Percentiles rank a stretch among this genome's conserved stretches.
These are phyloP conservation scores for Thecophora atra DNA, from an alignment of 2,888 invertebrate genomes.

Conservation along the genomic window DNA sequence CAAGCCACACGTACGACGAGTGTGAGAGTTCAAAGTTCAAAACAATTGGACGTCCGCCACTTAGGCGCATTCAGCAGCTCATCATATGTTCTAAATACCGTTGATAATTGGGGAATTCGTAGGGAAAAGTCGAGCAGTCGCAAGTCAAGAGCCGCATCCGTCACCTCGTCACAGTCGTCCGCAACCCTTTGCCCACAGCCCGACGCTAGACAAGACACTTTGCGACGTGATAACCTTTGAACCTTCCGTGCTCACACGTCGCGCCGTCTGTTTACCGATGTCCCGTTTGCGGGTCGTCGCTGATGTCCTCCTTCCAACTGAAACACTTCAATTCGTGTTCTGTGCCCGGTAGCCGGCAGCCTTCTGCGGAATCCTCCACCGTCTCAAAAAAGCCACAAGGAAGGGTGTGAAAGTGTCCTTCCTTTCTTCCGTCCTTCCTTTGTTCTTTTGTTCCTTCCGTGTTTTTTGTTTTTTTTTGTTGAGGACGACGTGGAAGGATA, in stretches of 20 bases:
- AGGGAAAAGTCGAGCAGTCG: background rate
- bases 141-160: background rate
- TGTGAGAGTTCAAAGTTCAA: slow-evolving; percentile 43
- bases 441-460: background rate
- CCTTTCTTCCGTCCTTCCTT: background rate
- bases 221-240: slow-evolving; percentile 8
- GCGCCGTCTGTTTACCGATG: background rate
- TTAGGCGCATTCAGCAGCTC: background rate
- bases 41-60: slow-evolving; percentile 30
- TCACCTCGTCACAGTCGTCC: background rate
- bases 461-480: too few relatives aligned
- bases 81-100: slow-evolving; percentile 11
- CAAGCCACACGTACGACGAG: background rate
- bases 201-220: background rate
- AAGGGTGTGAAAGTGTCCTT: slow-evolving; percentile 29
- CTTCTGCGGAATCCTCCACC: background rate
- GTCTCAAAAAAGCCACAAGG: background rate
- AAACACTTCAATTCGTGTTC: background rate
- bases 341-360: too few relatives aligned
- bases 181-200: background rate
- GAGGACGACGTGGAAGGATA: slow-evolving; percentile 1
- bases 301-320: background rate
- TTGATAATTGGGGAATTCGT: slow-evolving; percentile 30
- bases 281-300: background rate
- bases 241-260: slow-evolving; percentile 7